Evolutionary conservation across 2,888 invertebrate species (phyloP).

Genomic region (Heteromurus nitidus): DNA sequence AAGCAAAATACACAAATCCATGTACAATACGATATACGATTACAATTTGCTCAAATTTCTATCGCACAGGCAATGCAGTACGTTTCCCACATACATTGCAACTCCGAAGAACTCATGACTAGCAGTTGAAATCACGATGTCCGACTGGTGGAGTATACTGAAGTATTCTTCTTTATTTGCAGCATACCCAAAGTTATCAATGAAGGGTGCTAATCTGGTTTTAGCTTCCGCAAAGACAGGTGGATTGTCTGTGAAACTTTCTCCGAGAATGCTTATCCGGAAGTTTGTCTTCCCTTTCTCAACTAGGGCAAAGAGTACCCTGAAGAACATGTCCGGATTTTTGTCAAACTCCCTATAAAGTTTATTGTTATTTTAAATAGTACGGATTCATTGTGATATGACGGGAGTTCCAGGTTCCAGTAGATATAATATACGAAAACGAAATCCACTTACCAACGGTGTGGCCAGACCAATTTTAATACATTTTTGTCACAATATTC

Average conservation of each 20-base stretch:
- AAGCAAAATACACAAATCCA: neutral
- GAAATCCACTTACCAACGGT: slow-evolving; percentile 80
- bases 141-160: slow-evolving; percentile 78
- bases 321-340: slow-evolving; percentile 82
- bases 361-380: too few relatives aligned
- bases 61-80: too few relatives aligned
- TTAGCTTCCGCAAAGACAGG: slow-evolving; percentile 79
- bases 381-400: too few relatives aligned
- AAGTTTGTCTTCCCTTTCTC: slow-evolving; percentile 78
- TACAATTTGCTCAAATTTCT: neutral
- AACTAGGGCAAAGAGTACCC: slow-evolving; percentile 77
- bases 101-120: slow-evolving; percentile 87
- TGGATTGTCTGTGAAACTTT: slow-evolving; percentile 80
- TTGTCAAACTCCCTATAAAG: slow-evolving; percentile 84
- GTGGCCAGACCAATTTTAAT: slow-evolving; percentile 82
- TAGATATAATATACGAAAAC: too few relatives aligned
- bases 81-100: slow-evolving; percentile 80
- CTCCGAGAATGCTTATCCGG: slow-evolving; percentile 80
- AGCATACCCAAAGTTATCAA: slow-evolving; percentile 81
- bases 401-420: too few relatives aligned
- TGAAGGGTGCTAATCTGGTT: slow-evolving; percentile 76
- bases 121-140: slow-evolving; percentile 84
- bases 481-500: too few relatives aligned
- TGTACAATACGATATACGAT: neutral
- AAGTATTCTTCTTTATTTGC: slow-evolving; percentile 79